Base-by-base conservation (phyloP, 2,113 vertebrate genomes). In the Nerophis ophidion region DNA sequence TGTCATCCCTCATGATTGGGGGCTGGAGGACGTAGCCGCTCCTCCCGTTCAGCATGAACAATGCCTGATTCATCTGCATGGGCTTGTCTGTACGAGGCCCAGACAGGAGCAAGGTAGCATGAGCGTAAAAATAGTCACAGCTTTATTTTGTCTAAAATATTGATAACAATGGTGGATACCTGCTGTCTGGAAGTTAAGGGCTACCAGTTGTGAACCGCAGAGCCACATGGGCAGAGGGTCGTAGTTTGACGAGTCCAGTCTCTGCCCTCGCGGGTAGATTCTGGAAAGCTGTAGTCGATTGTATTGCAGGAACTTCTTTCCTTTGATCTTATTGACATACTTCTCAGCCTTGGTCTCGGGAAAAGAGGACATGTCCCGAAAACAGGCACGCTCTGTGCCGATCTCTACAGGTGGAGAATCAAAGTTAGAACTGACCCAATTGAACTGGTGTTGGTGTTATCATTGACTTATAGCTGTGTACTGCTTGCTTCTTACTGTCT, bases 11-110 rank as follows among this genome's bases (percentile, higher is more conserved):
- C 97, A 99, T 99, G 84, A 93, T 91, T 67, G 86, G 10, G 0
- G 97, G 95, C 83, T 99, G 96, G 66, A 99, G 86, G 70, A 98
- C 93, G 0, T 96, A 99, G 40, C 97, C 97, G 1, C 94, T 96
- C 67, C 89, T 89, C 7, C 95, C 95, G 0, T 92, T 95, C 17
- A 95, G 84, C 93, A 95, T 91, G 87, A 99, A 99, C 61, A 99
- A 86, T 26, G 97, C 94, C 89, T 99, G 97, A 84, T 99, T 99
- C 95, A 99, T 97, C 90, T 99, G 97, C 97, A 99, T 99, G 65
- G 97, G 95, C 74, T 99, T 99, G 75, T 99, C 97, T 99, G 84
- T 11, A 44, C 11, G 10, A 11, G 40, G 10, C 11, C 40, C 40
- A 44, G 17, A 58, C 0, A 5, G 1, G 7, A 9, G 33, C 8